These are phyloP conservation scores for Vulpes ferrilata DNA, from an alignment of 2,113 vertebrate genomes.

Conservation along the genomic window DNA sequence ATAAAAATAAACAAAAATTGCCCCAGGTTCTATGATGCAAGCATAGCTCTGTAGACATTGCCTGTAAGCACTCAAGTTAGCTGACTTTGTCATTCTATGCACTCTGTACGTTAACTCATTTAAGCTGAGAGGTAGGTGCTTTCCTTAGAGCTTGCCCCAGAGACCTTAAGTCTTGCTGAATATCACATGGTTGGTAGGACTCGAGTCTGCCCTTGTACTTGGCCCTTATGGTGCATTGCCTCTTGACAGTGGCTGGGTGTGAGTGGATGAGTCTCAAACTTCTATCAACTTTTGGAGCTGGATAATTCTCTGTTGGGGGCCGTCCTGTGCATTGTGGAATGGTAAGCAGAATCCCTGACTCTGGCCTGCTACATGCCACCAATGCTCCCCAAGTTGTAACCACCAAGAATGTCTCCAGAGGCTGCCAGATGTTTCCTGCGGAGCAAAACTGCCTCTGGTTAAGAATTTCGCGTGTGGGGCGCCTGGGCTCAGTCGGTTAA, in stretches of 20 bases:
- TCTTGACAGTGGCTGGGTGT: neutral
- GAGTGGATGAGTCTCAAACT: neutral
- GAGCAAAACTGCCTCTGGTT: neutral
- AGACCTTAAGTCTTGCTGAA: neutral
- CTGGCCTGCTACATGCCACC: neutral
- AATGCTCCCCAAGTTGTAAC: neutral
- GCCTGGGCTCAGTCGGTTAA: no score
- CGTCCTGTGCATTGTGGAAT: neutral
- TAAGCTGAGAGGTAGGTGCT: neutral
- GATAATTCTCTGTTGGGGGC: neutral
- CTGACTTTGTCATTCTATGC: neutral
- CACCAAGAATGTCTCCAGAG: neutral
- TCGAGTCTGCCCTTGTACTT: neutral
- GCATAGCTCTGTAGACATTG: neutral
- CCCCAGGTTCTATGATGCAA: neutral
- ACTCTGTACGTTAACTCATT: fast-evolving
- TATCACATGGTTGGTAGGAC: neutral
- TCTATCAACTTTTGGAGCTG: neutral
- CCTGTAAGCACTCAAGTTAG: neutral
- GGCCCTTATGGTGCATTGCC: neutral
- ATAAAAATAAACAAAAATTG: neutral
- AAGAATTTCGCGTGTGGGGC: neutral
- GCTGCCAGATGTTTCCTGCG: neutral
- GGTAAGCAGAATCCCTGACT: neutral
- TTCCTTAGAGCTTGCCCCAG: neutral